phyloP scores from a whole-genome alignment of 35 echinoderm and acorn worm species.

The Ptychodera flava region DNA sequence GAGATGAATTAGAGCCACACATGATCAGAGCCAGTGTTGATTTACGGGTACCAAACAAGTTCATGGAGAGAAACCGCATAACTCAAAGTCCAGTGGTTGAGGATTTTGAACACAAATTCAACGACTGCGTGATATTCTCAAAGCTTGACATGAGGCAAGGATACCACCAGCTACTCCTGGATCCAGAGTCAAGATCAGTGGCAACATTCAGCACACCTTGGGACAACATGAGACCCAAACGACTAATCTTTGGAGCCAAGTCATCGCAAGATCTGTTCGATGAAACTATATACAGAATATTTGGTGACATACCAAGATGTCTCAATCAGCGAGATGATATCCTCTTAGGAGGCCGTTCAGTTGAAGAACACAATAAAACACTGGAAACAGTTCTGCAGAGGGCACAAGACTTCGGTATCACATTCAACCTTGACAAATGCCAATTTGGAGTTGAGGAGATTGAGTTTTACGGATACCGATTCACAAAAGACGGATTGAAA shows the following conservation, averaged over 20 bases:
- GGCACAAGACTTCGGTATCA: no score
- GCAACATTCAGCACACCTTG: no score
- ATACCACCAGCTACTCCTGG: no score
- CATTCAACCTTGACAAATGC: constrained; percentile 42
- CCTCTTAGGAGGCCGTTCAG: constrained; percentile 29
- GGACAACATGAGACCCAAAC: no score
- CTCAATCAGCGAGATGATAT: no score
- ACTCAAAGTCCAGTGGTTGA: no score
- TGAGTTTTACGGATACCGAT: constrained; percentile 63
- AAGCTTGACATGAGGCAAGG: no score
- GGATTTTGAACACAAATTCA: no score
- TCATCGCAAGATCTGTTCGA: no score
- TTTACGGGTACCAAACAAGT: constrained; percentile 39
- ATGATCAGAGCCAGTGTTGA: constrained; percentile 63
- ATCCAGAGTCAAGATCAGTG: no score
- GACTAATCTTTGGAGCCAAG: no score
- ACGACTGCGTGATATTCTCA: no score
- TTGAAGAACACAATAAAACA: constrained; percentile 57
- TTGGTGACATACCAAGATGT: not conserved
- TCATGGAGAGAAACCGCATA: constrained; percentile 55
- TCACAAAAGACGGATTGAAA: constrained; percentile 55
- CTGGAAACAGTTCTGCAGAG: constrained; percentile 24
- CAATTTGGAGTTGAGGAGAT: constrained; percentile 39
- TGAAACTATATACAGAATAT: constrained; percentile 8
- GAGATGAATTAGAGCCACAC: constrained; percentile 36